A percentile compares a stretch with the other conserved stretches of the same genome.
phyloP scores from a whole-genome alignment of 2,113 vertebrate species.

The Cephalophus harveyi region DNA sequence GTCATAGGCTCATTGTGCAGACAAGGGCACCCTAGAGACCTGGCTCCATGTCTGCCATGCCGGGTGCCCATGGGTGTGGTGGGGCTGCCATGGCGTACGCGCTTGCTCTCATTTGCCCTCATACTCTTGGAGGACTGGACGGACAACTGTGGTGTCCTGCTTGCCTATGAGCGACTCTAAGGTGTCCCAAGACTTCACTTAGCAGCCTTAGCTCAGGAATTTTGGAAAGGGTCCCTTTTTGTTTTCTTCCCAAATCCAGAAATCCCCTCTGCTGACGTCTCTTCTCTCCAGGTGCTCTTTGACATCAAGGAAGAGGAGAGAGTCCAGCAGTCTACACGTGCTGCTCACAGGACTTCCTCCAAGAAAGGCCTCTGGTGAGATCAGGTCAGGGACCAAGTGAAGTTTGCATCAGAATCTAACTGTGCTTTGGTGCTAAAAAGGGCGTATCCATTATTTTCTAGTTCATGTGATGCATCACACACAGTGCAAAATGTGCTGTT shows the following conservation, averaged over 20 bases:
- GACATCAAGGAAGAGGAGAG: not conserved
- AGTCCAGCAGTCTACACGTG: not conserved
- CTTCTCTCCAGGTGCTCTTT: not conserved
- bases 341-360: not conserved
- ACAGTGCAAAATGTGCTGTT: not conserved
- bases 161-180: not conserved
- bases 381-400: not conserved
- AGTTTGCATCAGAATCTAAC: not conserved
- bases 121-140: not conserved
- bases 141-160: not conserved
- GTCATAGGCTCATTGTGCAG: not conserved
- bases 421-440: not conserved
- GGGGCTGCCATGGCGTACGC: not conserved
- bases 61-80: accelerated
- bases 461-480: not conserved
- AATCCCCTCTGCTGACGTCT: not conserved
- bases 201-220: not conserved
- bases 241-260: not conserved
- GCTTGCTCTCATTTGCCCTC: not conserved
- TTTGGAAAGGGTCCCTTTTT: not conserved
- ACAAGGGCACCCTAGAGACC: not conserved
- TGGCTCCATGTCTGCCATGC: not conserved
- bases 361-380: not conserved
- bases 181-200: not conserved
- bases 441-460: not conserved